Evolutionary conservation across 2,888 invertebrate genomes (phyloP), one percentile per base, ranked within the genome.

Genomic region (Calameuta pallipes): DNA sequence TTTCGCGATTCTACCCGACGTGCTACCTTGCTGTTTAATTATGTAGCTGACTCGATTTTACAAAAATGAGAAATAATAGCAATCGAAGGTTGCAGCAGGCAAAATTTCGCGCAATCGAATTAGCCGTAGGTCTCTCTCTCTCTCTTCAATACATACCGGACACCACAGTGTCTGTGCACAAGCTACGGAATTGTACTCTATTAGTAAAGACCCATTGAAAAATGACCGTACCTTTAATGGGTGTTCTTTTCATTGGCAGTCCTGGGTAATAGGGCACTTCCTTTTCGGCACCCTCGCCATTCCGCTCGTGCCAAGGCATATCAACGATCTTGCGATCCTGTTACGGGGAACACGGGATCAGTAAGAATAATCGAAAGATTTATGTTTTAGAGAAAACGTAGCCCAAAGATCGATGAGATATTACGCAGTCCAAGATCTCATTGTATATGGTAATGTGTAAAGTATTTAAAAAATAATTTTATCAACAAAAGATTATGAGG

Each of bases 241-340:
- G 97, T 11, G 96, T 95, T 83, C 97, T 93, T 92, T 96, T 96
- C 76, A 94, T 94, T 34, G 96, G 95, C 12, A 95, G 95, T 78
- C 95, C 94, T 23, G 96, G 94, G 89, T 93, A 94, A 87, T 93
- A 94, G 73, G 95, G 95, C 90, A 95, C 94, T 83, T 96, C 95
- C 84, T 94, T 94, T 89, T 94, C 93, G 83, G 92, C 90, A 41
- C 93, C 93, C 69, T 94, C 92, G 76, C 92, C 88, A 75, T 93
- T 92, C 85, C 93, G 91, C 85, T 95, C 94, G 92, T 96, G 96
- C 96, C 96, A 96, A 3, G 96, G 96, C 81, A 95, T 95, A 89
- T 96, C 96, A 90, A 93, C 93, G 83, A 94, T 92, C 85, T 94
- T 94, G 83, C 93, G 92, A 86, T 94, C 93, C 92, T 94, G 90